phyloP scores from a whole-genome alignment of 1,140 invertebrate genomes.

The Hylaeus volcanicus region DNA sequence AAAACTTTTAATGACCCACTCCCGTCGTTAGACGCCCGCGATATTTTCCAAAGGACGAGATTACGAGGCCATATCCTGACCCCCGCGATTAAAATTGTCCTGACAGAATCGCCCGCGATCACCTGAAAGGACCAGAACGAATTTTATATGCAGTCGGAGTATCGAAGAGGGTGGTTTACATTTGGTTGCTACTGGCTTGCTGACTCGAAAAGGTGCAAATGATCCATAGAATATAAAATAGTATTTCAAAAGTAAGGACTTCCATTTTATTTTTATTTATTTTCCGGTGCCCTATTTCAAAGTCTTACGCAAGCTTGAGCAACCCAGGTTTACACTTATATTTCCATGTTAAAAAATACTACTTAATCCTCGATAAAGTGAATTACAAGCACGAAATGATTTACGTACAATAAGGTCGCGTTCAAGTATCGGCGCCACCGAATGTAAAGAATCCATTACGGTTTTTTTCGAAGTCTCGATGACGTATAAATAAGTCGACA shows the following conservation, averaged over 20 bases:
- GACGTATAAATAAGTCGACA: background rate
- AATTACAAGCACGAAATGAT: background rate
- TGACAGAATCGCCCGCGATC: background rate
- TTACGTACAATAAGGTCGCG: background rate
- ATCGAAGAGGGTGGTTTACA: background rate
- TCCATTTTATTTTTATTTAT: too few relatives aligned
- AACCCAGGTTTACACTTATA: too few relatives aligned
- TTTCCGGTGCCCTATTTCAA: too few relatives aligned
- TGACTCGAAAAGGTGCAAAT: background rate
- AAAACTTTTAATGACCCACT: slow-evolving; percentile 32
- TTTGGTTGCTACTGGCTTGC: too few relatives aligned
- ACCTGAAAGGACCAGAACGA: background rate
- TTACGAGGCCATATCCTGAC: background rate
- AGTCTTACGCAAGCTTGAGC: too few relatives aligned
- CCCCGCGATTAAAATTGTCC: background rate
- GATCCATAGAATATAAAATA: too few relatives aligned
- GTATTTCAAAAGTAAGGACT: too few relatives aligned
- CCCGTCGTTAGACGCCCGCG: background rate
- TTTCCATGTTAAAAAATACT: too few relatives aligned
- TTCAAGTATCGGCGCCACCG: background rate
- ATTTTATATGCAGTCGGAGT: background rate
- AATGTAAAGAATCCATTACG: background rate
- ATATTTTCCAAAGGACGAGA: slow-evolving; percentile 12
- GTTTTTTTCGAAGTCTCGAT: background rate
- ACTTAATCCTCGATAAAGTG: background rate